Percentiles rank a stretch among this genome's conserved stretches.
phyloP scores from a whole-genome alignment of 2,113 vertebrate genomes.

The Tragulus kanchil region DNA sequence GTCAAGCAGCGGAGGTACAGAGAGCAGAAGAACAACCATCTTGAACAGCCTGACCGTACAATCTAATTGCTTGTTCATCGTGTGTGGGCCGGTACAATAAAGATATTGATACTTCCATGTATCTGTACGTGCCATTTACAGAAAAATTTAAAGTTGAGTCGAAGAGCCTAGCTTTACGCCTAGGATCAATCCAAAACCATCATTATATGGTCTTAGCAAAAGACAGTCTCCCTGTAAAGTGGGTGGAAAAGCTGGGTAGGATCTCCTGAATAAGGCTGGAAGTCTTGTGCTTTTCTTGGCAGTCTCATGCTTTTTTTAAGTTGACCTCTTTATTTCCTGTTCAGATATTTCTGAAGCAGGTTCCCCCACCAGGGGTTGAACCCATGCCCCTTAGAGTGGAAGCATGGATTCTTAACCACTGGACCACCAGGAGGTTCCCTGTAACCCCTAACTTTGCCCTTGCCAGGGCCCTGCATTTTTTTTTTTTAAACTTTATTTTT shows the following conservation, averaged over 20 bases:
- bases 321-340: not conserved
- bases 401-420: not conserved
- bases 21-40: not conserved
- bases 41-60: not conserved
- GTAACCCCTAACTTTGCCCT: not conserved
- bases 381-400: not conserved
- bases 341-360: not conserved
- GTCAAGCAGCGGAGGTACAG: not conserved
- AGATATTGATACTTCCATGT: not conserved
- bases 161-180: conserved; percentile 34
- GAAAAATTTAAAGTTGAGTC: conserved; percentile 29
- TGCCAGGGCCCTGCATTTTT: no score
- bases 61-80: not conserved
- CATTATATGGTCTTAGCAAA: not conserved
- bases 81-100: not conserved
- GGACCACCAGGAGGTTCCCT: not conserved
- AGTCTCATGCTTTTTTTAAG: not conserved
- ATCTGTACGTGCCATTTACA: not conserved
- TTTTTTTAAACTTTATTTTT: no score
- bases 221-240: not conserved
- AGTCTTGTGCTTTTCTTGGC: not conserved
- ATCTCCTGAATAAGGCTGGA: not conserved
- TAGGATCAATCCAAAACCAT: not conserved
- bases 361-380: not conserved
- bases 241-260: not conserved